These are phyloP conservation scores for Macrocentrus cingulum DNA, from an alignment of 1,140 invertebrate genomes.

Conservation along the genomic window DNA sequence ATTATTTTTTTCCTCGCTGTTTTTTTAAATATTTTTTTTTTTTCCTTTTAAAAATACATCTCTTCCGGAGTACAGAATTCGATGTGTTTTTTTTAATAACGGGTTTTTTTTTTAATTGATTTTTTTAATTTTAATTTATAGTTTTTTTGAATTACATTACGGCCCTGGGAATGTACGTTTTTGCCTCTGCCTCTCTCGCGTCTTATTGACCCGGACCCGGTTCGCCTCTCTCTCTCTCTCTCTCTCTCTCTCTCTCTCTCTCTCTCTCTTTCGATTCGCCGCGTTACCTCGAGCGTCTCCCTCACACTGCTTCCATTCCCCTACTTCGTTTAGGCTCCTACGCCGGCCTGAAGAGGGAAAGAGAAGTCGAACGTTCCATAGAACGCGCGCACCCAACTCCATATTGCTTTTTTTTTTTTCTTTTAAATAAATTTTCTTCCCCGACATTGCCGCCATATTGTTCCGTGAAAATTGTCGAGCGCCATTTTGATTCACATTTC, in stretches of 20 bases:
- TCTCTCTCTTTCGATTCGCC: conserved; percentile 47
- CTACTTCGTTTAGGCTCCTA: too few species aligned
- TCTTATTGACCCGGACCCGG: conserved; percentile 60
- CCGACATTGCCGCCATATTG: neutral
- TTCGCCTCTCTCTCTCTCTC: conserved; percentile 49
- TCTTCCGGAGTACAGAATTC: too few species aligned
- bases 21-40: too few species aligned
- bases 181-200: conserved; percentile 46
- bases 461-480: too few species aligned
- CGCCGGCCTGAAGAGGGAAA: neutral
- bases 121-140: conserved; percentile 13
- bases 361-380: conserved; percentile 16
- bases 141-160: conserved; percentile 27
- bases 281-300: conserved; percentile 42
- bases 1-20: too few species aligned
- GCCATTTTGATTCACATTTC: too few species aligned
- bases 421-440: conserved; percentile 11
- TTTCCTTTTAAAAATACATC: too few species aligned
- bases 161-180: conserved; percentile 57
- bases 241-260: too few species aligned
- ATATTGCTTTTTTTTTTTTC: neutral
- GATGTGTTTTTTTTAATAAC: neutral
- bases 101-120: conserved; percentile 10
- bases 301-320: conserved; percentile 20
- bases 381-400: neutral